Conservation (phyloP, 2,113 vertebrate genomes). For the Spea multiplicata region DNA sequence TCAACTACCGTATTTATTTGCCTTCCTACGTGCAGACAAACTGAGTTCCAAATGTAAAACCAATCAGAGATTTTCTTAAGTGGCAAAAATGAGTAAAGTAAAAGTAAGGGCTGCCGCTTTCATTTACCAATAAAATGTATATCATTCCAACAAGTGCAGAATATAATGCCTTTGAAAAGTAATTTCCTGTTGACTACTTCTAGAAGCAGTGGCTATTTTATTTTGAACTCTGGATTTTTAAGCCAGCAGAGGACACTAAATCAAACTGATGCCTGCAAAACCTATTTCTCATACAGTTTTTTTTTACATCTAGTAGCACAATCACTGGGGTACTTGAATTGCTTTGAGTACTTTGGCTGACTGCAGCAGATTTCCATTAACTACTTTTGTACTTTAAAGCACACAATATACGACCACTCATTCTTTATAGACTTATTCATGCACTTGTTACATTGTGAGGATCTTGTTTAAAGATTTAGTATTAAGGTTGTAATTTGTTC, state of each 20-base stretch:
- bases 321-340: conserved; percentile 38
- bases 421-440: conserved; percentile 27
- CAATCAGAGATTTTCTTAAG: too few species aligned
- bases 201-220: conserved; percentile 32
- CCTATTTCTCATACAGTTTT: conserved; percentile 46
- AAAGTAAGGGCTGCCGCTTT: conserved; percentile 11
- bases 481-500: conserved; percentile 3
- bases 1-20: too few species aligned
- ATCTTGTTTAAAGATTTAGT: conserved; percentile 13
- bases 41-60: too few species aligned
- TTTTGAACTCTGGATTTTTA: conserved; percentile 32
- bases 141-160: not conserved
- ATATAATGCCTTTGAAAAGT: conserved; percentile 17
- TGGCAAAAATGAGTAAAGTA: not conserved
- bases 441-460: not conserved
- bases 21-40: too few species aligned
- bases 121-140: conserved; percentile 15
- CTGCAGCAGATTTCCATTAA: conserved; percentile 42
- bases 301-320: conserved; percentile 39
- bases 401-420: conserved; percentile 18
- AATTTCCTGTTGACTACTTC: conserved; percentile 34
- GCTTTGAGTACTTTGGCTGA: conserved; percentile 36
- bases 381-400: conserved; percentile 28
- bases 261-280: conserved; percentile 40
- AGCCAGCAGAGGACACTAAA: conserved; percentile 39